phyloP scores from a whole-genome alignment of 1,140 invertebrate genomes.

The Pogonomyrmex barbatus region DNA sequence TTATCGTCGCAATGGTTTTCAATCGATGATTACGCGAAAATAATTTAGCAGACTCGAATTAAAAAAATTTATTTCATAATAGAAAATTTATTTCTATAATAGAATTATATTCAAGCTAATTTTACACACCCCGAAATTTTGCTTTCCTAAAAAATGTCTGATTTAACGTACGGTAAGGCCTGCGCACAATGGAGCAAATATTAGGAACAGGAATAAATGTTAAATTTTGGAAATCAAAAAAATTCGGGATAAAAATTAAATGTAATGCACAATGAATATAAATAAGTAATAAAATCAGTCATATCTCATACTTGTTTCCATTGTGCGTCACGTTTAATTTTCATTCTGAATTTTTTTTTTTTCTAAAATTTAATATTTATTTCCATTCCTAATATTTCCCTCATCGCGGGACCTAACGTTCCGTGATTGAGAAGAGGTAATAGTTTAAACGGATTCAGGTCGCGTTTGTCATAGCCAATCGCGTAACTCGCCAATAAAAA shows the following conservation, averaged over 20 bases:
- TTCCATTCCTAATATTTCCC: no score
- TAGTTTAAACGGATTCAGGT: background rate
- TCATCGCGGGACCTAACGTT: no score
- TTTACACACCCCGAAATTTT: background rate
- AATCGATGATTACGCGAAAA: background rate
- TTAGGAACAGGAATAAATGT: no score
- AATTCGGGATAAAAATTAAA: no score
- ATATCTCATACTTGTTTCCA: no score
- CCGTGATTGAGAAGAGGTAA: background rate
- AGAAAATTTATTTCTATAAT: background rate
- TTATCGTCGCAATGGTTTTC: slow-evolving; percentile 33
- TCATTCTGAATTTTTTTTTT: no score
- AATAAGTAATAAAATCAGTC: no score
- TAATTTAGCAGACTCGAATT: background rate
- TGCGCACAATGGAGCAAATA: no score
- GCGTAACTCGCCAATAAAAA: slow-evolving; percentile 31
- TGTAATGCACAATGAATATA: no score
- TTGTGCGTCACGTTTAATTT: no score
- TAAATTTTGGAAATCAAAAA: no score
- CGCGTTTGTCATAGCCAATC: background rate
- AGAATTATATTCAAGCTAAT: background rate
- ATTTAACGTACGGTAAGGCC: background rate
- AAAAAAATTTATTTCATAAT: background rate
- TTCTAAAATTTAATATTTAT: no score
- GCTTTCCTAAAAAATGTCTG: background rate